These are phyloP conservation scores for Poecile montanus DNA, from an alignment of 2,797 vertebrate genomes.

Conservation along the genomic window DNA sequence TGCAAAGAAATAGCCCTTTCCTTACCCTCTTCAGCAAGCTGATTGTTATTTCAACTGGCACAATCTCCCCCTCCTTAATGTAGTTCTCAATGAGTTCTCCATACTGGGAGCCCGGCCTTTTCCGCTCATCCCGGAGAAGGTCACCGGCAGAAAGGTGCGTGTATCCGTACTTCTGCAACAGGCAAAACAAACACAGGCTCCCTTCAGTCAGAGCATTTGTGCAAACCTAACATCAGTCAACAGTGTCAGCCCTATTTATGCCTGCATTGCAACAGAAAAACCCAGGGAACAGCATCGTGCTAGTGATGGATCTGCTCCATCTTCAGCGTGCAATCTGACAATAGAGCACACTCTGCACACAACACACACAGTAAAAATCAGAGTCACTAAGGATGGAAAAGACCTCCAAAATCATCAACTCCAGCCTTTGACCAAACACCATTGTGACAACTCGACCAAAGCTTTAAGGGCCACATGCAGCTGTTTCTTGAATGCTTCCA, in stretches of 20 bases:
- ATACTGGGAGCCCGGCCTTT: conserved; percentile 85
- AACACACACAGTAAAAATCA: neutral
- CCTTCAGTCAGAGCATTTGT: accelerated
- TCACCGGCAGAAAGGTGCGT: conserved; percentile 96
- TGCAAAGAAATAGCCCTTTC: neutral
- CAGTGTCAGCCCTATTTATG: neutral
- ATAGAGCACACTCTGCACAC: accelerated
- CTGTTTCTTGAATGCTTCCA: neutral
- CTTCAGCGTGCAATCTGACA: neutral
- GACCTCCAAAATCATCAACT: neutral
- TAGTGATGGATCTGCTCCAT: neutral
- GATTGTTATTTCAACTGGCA: conserved; percentile 97
- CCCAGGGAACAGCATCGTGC: neutral
- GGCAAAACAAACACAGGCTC: neutral
- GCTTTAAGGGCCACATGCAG: neutral
- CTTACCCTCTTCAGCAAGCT: conserved; percentile 90
- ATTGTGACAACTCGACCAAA: neutral
- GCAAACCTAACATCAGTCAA: neutral
- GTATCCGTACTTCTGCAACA: conserved; percentile 87
- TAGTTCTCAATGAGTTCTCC: conserved; percentile 91
- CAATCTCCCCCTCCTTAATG: conserved; percentile 95
- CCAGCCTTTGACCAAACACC: neutral
- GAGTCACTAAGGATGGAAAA: neutral
- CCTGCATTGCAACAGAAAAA: neutral
- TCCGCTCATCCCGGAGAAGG: conserved; percentile 90